phyloP scores from a whole-genome alignment of 2,888 invertebrate species.

The Athalia rosae region DNA sequence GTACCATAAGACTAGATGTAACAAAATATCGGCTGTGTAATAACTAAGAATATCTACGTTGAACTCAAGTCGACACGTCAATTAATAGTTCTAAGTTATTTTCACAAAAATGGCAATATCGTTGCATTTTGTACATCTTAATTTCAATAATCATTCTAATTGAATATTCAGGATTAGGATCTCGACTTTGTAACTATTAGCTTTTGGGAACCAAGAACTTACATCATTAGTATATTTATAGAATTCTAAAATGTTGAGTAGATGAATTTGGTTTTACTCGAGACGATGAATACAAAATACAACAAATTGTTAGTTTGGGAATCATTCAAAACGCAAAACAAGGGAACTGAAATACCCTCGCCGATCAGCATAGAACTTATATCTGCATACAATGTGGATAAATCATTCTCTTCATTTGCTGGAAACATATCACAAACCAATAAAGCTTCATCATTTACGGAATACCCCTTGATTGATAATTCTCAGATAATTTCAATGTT shows the following conservation, averaged over 20 bases:
- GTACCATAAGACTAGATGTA: conserved; percentile 7
- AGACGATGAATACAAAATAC: conserved; percentile 34
- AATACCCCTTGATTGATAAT: conserved; percentile 1
- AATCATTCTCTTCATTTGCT: conserved; percentile 71
- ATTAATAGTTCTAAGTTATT: conserved; percentile 31
- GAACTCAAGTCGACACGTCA: conserved; percentile 8
- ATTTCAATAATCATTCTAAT: background rate
- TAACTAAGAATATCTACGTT: conserved; percentile 21
- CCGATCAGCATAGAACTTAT: conserved; percentile 71
- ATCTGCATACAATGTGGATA: conserved; percentile 69
- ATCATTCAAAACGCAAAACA: conserved; percentile 51
- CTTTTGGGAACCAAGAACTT: background rate
- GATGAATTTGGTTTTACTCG: background rate
- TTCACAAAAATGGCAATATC: conserved; percentile 23
- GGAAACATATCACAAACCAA: conserved; percentile 62
- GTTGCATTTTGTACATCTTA: conserved; percentile 33
- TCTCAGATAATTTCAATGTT: background rate
- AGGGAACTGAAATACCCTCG: conserved; percentile 68
- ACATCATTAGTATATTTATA: background rate
- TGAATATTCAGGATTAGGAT: background rate
- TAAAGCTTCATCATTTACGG: conserved; percentile 21
- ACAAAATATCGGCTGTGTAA: background rate
- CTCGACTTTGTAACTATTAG: background rate
- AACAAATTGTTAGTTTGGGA: conserved; percentile 29
- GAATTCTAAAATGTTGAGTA: background rate